Conservation (phyloP, 2,113 vertebrate genomes). For the Protobothrops flavoviridis region DNA sequence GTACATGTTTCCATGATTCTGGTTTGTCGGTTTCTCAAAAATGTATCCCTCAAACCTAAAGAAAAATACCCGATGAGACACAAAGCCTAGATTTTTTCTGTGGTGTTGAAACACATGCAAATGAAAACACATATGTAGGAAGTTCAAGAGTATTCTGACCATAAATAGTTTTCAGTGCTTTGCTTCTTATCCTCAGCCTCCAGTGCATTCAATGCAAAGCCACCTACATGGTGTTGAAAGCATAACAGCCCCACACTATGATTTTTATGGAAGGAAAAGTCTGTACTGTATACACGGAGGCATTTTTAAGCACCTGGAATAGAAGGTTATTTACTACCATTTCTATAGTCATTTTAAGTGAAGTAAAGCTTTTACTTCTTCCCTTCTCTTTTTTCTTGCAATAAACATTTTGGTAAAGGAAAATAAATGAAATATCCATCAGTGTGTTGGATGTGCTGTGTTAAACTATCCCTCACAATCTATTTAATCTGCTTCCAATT, state of each 20-base stretch:
- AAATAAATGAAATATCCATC: neutral
- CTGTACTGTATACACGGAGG: conserved; percentile 15
- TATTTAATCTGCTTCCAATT: accelerated
- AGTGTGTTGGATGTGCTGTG: neutral
- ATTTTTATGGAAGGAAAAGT: conserved; percentile 4
- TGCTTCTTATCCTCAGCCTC: neutral
- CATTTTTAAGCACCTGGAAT: neutral
- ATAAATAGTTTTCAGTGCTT: neutral
- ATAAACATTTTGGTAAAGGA: neutral
- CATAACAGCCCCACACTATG: neutral
- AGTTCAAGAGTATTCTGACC: neutral
- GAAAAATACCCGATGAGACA: neutral
- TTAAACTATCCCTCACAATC: neutral
- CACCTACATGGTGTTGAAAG: neutral
- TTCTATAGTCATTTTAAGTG: neutral
- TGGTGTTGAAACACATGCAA: neutral
- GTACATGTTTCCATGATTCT: neutral
- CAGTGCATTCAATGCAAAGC: neutral
- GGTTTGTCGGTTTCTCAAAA: neutral
- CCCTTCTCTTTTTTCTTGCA: neutral
- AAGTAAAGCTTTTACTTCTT: neutral
- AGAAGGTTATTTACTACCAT: neutral
- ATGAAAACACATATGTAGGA: neutral
- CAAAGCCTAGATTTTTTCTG: neutral
- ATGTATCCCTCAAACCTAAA: neutral